These are phyloP conservation scores for Microhierax caerulescens DNA, from an alignment of 2,797 vertebrate genomes.

Conservation along the genomic window DNA sequence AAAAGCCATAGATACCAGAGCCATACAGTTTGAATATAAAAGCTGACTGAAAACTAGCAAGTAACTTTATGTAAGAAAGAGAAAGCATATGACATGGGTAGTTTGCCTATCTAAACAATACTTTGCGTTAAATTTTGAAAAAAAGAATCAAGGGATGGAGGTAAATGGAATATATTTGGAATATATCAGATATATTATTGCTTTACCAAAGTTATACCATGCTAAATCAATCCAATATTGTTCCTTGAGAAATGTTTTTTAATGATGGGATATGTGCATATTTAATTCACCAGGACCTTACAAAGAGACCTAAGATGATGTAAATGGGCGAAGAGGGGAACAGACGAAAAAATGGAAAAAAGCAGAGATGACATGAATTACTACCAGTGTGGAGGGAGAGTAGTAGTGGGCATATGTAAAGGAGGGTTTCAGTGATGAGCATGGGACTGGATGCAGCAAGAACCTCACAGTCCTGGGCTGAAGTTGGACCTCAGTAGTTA, in stretches of 20 bases:
- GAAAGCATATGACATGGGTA: background rate
- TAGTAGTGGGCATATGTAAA: background rate
- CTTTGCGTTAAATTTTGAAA: background rate
- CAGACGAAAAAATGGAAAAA: fast-evolving
- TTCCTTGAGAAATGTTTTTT: background rate
- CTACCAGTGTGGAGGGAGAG: background rate
- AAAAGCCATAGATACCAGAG: background rate
- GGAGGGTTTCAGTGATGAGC: background rate
- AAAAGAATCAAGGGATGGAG: background rate
- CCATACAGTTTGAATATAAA: background rate
- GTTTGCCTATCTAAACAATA: background rate
- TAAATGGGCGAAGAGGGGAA: background rate
- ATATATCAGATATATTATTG: background rate
- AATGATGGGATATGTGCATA: background rate
- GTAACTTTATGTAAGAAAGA: background rate
- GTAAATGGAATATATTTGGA: background rate
- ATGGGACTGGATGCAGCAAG: background rate
- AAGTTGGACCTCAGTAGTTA: background rate
- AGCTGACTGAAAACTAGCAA: background rate
- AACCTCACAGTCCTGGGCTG: background rate
- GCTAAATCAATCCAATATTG: background rate
- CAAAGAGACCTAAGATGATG: background rate
- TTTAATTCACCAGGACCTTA: background rate
- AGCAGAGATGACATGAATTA: background rate
- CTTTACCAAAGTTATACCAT: background rate